A percentile compares a stretch with the other conserved stretches of the same genome.
Conservation (phyloP, 2,113 vertebrate genomes). For the Lepus americanus region DNA sequence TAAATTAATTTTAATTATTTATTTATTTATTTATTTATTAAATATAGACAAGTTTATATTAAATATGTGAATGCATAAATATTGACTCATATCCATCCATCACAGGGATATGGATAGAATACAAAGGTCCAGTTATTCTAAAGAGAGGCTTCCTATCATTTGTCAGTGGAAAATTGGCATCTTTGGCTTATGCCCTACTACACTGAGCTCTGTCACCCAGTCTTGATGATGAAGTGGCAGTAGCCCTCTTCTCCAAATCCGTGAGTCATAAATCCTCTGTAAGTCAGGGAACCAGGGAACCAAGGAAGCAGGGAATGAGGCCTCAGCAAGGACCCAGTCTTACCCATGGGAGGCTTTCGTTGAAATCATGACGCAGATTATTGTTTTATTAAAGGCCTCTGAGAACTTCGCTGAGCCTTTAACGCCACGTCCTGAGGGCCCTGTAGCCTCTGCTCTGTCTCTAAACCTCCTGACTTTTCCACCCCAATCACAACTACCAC, state of each 20-base stretch:
- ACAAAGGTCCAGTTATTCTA: background rate
- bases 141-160: background rate
- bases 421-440: background rate
- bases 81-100: background rate
- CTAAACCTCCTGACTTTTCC: background rate
- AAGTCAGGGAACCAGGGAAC: background rate
- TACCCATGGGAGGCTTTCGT: background rate
- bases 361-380: background rate
- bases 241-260: background rate
- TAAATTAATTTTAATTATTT: no score
- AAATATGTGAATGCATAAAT: background rate
- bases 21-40: constrained; percentile 28
- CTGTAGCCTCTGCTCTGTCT: background rate
- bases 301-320: no score
- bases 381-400: background rate
- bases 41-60: constrained; percentile 16
- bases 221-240: background rate
- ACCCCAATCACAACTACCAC: background rate
- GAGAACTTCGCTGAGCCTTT: background rate
- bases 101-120: background rate
- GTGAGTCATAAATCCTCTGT: background rate
- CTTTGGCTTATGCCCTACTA: background rate
- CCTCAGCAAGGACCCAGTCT: background rate
- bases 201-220: background rate
- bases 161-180: background rate